These are phyloP conservation scores for Gasterosteus aculeatus DNA, from an alignment of 2,113 vertebrate species.

Conservation along the genomic window DNA sequence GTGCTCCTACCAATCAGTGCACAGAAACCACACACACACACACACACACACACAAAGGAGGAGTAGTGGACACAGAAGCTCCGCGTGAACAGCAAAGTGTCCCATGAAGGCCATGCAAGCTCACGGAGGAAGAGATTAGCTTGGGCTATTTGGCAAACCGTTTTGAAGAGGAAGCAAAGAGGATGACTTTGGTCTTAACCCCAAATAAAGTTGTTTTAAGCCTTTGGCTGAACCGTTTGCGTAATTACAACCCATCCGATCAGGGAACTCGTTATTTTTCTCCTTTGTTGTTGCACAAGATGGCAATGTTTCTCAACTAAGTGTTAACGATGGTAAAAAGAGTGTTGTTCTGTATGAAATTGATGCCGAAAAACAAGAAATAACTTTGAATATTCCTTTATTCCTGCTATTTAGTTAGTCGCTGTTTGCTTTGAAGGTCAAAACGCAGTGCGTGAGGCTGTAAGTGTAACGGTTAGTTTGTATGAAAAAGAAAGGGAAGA, in stretches of 20 bases:
- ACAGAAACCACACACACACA: not conserved
- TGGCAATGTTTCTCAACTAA: not conserved
- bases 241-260: not conserved
- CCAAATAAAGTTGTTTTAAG: not conserved
- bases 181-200: no score
- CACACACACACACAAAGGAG: not conserved
- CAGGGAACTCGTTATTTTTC: not conserved
- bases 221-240: not conserved
- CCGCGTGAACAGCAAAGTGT: not conserved
- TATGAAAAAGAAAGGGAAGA: conserved; percentile 13
- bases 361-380: not conserved
- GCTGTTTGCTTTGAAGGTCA: conserved; percentile 33
- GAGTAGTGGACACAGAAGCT: not conserved
- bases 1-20: conserved; percentile 54
- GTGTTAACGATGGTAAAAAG: not conserved
- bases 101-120: no score
- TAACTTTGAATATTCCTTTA: not conserved
- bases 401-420: conserved; percentile 33
- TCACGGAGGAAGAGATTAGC: not conserved
- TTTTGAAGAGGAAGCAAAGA: not conserved
- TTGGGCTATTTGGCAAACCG: not conserved
- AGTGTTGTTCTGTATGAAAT: not conserved
- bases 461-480: conserved; percentile 6
- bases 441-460: conserved; percentile 2
- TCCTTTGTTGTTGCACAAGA: not conserved